phyloP scores from a whole-genome alignment of 2,888 invertebrate genomes.

The Ophioninae sp. region DNA sequence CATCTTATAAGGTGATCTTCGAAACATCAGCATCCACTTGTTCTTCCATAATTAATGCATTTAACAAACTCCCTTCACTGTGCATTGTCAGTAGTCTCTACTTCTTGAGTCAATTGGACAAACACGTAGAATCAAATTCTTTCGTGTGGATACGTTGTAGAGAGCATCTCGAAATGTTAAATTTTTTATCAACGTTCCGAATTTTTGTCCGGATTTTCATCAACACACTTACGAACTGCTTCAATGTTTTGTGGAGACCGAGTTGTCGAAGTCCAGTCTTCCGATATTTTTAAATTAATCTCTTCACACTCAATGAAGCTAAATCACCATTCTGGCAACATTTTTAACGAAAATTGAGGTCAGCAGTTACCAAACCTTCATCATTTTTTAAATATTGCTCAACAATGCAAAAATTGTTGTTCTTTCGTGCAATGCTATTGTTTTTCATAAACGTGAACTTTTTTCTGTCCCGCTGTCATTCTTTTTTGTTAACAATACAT shows the following conservation, averaged over 20 bases:
- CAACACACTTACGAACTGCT: not conserved
- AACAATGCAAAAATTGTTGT: no score
- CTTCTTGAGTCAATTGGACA: not conserved
- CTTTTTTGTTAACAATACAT: not conserved
- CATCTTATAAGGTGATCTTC: not conserved
- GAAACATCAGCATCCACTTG: not conserved
- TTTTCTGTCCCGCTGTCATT: not conserved
- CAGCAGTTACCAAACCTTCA: no score
- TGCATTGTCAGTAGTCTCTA: not conserved
- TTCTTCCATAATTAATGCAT: conserved; percentile 5
- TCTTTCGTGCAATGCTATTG: no score
- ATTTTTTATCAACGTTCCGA: not conserved
- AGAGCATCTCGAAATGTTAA: not conserved
- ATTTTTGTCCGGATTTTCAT: not conserved
- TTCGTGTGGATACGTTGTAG: not conserved
- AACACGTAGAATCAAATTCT: not conserved
- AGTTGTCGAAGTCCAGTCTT: not conserved
- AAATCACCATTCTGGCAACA: no score
- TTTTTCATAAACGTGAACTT: not conserved
- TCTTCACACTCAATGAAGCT: no score
- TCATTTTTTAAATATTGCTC: no score
- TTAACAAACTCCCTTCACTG: not conserved
- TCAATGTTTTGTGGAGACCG: not conserved
- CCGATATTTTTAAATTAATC: no score
- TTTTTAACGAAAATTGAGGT: no score